A percentile compares a stretch with the other conserved stretches of the same genome.
Evolutionary conservation across 2,113 vertebrate genomes (phyloP).

Genomic region (Scatophagus argus): DNA sequence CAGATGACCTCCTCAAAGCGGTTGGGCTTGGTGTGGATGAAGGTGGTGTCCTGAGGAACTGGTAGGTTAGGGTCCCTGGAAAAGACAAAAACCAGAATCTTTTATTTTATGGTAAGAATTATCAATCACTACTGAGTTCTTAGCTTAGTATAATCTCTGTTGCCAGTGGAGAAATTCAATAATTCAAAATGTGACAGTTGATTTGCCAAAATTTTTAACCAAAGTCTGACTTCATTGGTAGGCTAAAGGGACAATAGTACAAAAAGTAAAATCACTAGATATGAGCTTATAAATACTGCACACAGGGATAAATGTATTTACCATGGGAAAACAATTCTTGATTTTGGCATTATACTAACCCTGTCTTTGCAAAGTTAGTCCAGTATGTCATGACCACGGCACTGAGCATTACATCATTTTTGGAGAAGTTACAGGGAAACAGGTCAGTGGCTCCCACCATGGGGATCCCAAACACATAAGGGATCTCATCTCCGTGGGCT

Average conservation of each 20-base stretch:
- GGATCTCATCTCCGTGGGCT: constrained; percentile 94
- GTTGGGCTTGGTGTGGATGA: constrained; percentile 98
- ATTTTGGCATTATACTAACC: constrained; percentile 81
- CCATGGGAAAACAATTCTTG: too few relatives aligned
- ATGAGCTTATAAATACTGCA: background rate
- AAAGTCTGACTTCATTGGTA: background rate
- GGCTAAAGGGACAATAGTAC: background rate
- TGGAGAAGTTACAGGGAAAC: constrained; percentile 98
- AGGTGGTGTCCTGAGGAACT: constrained; percentile 98
- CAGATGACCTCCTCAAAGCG: constrained; percentile 99
- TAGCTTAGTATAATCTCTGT: background rate
- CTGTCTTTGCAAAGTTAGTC: constrained; percentile 97
- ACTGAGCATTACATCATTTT: constrained; percentile 96
- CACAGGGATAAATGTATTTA: background rate
- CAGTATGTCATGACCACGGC: constrained; percentile 97
- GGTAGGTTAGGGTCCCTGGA: constrained; percentile 95
- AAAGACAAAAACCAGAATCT: constrained; percentile 21
- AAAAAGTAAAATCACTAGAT: background rate
- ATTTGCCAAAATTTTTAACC: too few relatives aligned
- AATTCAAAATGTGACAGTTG: background rate
- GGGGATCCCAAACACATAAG: constrained; percentile 95
- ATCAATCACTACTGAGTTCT: background rate
- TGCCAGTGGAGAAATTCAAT: background rate
- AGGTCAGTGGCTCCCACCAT: constrained; percentile 96
- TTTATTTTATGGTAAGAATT: background rate